phyloP scores from a whole-genome alignment of 2,888 invertebrate genomes.

The Apamea epomidion region DNA sequence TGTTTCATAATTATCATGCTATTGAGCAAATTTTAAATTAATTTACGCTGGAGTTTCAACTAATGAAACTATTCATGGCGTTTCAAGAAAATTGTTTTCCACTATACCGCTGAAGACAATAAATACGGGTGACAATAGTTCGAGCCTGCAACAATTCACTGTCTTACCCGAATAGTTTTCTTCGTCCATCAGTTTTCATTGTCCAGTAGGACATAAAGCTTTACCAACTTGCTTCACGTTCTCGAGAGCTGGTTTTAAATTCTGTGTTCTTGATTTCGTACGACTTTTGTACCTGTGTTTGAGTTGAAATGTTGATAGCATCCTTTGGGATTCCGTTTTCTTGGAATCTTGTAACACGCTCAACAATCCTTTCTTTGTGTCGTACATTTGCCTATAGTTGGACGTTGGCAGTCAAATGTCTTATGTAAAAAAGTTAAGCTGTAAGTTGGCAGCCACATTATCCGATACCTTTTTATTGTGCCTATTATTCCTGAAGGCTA shows the following conservation, averaged over 20 bases:
- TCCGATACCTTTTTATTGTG: not conserved
- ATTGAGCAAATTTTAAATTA: conserved; percentile 52
- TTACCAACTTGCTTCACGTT: conserved; percentile 4
- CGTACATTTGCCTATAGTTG: not conserved
- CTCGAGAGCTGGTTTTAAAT: not conserved
- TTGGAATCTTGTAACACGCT: not conserved
- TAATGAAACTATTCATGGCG: conserved; percentile 48
- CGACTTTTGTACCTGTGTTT: not conserved
- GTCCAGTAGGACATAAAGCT: conserved; percentile 24
- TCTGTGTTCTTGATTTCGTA: not conserved
- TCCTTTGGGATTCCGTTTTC: not conserved
- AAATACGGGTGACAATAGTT: conserved; percentile 43
- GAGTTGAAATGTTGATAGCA: not conserved
- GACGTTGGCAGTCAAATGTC: not conserved
- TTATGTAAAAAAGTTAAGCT: not conserved
- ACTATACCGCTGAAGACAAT: conserved; percentile 22
- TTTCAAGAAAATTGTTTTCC: conserved; percentile 31
- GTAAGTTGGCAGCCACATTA: not conserved
- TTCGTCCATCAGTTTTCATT: conserved; percentile 45
- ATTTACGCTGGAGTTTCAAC: conserved; percentile 43
- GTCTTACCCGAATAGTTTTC: conserved; percentile 28
- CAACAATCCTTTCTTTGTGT: not conserved
- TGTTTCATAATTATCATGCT: conserved; percentile 47
- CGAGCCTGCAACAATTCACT: conserved; percentile 19
- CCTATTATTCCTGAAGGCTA: too few relatives aligned